Evolutionary conservation across 2,888 invertebrate species (phyloP).

Genomic region (Amorpha juglandis): DNA sequence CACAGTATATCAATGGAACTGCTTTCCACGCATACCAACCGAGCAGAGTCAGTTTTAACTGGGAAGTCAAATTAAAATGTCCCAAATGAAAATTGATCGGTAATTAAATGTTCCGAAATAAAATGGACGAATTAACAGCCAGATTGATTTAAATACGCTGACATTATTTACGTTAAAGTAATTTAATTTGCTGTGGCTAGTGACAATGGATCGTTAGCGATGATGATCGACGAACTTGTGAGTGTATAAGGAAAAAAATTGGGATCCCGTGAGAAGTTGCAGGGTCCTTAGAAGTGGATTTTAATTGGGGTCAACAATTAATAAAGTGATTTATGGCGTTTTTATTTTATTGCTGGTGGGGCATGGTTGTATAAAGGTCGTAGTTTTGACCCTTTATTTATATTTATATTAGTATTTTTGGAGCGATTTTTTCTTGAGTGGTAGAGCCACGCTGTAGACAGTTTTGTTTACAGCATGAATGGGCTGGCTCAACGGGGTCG

Average conservation of each 20-base stretch:
- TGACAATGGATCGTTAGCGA: constrained; percentile 6
- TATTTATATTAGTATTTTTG: too few species aligned
- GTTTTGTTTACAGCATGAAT: too few species aligned
- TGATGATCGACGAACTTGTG: not conserved
- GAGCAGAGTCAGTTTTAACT: not conserved
- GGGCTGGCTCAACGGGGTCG: too few species aligned
- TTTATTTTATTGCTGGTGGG: too few species aligned
- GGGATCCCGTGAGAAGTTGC: not conserved
- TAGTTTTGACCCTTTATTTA: too few species aligned
- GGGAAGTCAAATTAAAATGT: constrained; percentile 11
- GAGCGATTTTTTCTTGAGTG: too few species aligned
- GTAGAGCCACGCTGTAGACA: too few species aligned
- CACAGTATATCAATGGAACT: not conserved
- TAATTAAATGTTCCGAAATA: constrained; percentile 20
- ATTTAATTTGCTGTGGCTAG: not conserved
- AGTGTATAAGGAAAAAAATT: not conserved
- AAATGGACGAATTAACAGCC: constrained; percentile 9
- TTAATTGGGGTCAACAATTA: constrained; percentile 6
- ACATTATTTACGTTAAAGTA: not conserved
- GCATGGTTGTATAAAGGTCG: too few species aligned
- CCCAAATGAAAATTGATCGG: constrained; percentile 21
- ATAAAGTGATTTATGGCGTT: too few species aligned
- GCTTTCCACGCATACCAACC: constrained; percentile 7
- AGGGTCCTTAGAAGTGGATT: too few species aligned
- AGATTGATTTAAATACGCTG: constrained; percentile 5